Base-by-base conservation (phyloP, 2,888 invertebrate genomes). In the Odontocolon sp. region DNA sequence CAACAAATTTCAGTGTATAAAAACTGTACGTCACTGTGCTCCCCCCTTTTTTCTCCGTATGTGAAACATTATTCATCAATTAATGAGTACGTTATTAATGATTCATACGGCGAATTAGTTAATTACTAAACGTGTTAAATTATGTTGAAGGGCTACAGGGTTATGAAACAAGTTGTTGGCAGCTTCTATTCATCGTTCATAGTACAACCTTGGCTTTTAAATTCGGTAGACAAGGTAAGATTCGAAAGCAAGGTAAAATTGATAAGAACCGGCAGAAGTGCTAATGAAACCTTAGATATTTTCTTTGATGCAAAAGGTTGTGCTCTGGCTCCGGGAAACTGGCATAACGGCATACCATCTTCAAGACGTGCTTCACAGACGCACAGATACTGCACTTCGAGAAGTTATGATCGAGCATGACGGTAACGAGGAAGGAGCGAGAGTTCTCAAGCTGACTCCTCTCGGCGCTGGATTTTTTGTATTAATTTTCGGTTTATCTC, bases 131-230 rank as follows among this genome's bases (percentile, higher is more conserved):
- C 36, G 33, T 57, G n/a, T 16, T 28, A 28, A 28, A 6, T 26
- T 9, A 5, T 40, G 54, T 59, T 1, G n/a, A 59, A 89, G 89
- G 72, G 63, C 28, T 85, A 85, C 33, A 81, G 89, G 54, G 31
- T 88, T 0, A 89, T 89, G 89, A 83, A 72, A 42, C 21, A 85
- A 14, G 4, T 69, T 0, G 57, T 84, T 2, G 85, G 84, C 3
- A 69, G 81, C 2, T 88, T 81, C 63, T 87, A 87, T 16, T 56
- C 82, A 0, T 73, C 82, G 0, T 89, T 89, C 52, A 87, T 83
- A 0, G 84, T 88, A 2, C 87, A 88, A 59, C 85, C 88, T 0
- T 89, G 89, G 89, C 82, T 89, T 0, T 2, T 88, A 4, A 40
- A 80, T n/a, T 84, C 87, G 0, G 42, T 88, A 2, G 83, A 88